These are phyloP conservation scores for Trichopoda pennipes DNA, from an alignment of 2,888 invertebrate genomes.

Conservation along the genomic window DNA sequence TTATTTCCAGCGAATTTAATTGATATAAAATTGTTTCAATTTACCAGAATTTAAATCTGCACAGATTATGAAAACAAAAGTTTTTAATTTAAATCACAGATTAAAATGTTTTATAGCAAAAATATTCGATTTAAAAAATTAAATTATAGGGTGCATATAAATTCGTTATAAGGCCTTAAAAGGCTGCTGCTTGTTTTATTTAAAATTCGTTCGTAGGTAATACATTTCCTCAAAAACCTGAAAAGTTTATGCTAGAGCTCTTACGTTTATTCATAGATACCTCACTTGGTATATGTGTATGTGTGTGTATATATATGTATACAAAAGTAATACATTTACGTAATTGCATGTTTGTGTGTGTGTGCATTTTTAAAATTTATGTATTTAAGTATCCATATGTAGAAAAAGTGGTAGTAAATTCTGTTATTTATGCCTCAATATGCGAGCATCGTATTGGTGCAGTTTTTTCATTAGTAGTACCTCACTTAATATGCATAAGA, in stretches of 20 bases:
- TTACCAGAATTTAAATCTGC: too few relatives aligned
- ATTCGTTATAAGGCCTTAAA: too few relatives aligned
- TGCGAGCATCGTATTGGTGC: constrained; percentile 62
- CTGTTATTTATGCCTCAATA: constrained; percentile 43
- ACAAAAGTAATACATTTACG: constrained; percentile 14
- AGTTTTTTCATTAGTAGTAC: constrained; percentile 47
- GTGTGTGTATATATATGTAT: not conserved
- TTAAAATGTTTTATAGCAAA: too few relatives aligned
- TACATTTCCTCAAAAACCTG: constrained; percentile 49
- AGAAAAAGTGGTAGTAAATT: constrained; percentile 49
- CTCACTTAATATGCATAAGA: constrained; percentile 16
- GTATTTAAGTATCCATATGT: constrained; percentile 47
- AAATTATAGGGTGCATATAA: too few relatives aligned
- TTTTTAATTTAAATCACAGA: too few relatives aligned
- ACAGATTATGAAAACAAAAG: too few relatives aligned
- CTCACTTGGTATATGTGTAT: not conserved
- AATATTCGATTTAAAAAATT: too few relatives aligned
- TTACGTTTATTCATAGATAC: not conserved
- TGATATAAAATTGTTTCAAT: too few relatives aligned
- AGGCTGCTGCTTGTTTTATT: not conserved
- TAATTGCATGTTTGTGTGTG: constrained; percentile 31
- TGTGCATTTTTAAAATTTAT: constrained; percentile 51
- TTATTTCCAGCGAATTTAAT: too few relatives aligned
- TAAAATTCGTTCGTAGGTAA: constrained; percentile 53
- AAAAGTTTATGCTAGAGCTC: constrained; percentile 25